Conservation (phyloP, 2,888 invertebrate species). For the Lycaena phlaeas region DNA sequence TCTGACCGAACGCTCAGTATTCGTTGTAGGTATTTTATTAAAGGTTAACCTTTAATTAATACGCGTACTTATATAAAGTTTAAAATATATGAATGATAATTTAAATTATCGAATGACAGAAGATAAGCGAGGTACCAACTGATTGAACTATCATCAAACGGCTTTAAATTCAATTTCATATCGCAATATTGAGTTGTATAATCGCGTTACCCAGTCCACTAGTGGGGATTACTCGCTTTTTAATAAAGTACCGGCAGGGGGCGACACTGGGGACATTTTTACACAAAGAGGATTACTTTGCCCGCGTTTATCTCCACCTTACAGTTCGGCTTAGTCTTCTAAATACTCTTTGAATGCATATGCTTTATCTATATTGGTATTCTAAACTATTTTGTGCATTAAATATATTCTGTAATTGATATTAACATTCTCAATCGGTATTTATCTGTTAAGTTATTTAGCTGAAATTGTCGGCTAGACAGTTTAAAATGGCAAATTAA, state of each 20-base stretch:
- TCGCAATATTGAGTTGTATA: conserved; percentile 64
- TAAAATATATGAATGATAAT: too few relatives aligned
- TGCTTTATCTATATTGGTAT: conserved; percentile 10
- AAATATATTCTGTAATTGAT: too few relatives aligned
- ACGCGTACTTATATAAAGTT: too few relatives aligned
- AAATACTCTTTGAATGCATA: conserved; percentile 56
- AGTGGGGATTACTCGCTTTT: conserved; percentile 69
- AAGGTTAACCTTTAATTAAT: too few relatives aligned
- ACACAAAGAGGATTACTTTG: conserved; percentile 70
- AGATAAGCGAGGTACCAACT: too few relatives aligned
- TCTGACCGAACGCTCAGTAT: too few relatives aligned
- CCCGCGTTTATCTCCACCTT: conserved; percentile 69
- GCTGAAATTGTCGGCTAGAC: too few relatives aligned
- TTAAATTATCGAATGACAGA: too few relatives aligned
- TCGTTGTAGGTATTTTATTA: too few relatives aligned
- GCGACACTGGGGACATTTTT: conserved; percentile 67
- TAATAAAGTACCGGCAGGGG: conserved; percentile 64
- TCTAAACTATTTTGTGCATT: background rate
- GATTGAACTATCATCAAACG: conserved; percentile 3
- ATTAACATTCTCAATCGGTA: too few relatives aligned
- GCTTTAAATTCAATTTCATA: conserved; percentile 59
- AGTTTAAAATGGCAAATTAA: too few relatives aligned
- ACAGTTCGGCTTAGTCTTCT: conserved; percentile 63
- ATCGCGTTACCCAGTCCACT: conserved; percentile 70
- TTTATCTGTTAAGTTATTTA: too few relatives aligned